These are phyloP conservation scores for Leptobrachium leishanense DNA, from an alignment of 2,113 vertebrate species.

Conservation along the genomic window DNA sequence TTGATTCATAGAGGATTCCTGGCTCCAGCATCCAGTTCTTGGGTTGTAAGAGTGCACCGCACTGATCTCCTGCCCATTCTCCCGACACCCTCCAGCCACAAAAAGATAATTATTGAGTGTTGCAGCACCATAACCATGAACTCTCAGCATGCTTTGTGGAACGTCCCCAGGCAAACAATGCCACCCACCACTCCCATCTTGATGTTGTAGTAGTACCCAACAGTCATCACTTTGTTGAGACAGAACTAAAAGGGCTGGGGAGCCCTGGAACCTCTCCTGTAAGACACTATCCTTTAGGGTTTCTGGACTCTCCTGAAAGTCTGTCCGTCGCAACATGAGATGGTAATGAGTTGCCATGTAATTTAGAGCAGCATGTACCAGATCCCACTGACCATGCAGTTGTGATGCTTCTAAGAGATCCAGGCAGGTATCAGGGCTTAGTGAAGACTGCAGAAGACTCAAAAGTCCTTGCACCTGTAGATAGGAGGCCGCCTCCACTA, in stretches of 20 bases:
- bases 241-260: constrained; percentile 78
- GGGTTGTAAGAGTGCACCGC: constrained; percentile 93
- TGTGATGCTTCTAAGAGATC: constrained; percentile 84
- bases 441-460: constrained; percentile 80
- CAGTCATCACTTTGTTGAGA: constrained; percentile 77
- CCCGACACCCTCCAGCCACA: constrained; percentile 85
- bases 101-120: constrained; percentile 92
- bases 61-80: constrained; percentile 88
- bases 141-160: constrained; percentile 82
- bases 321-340: constrained; percentile 77
- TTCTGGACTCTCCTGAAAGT: constrained; percentile 68
- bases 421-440: constrained; percentile 79
- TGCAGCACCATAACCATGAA: constrained; percentile 83
- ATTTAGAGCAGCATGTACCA: constrained; percentile 77
- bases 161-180: constrained; percentile 78
- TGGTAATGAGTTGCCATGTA: constrained; percentile 86
- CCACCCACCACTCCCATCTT: constrained; percentile 82
- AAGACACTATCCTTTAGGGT: constrained; percentile 71
- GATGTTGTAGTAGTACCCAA: constrained; percentile 85
- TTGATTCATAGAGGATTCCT: constrained; percentile 90
- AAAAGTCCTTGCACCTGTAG: constrained; percentile 89
- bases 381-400: constrained; percentile 84
- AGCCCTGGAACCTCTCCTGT: constrained; percentile 82
- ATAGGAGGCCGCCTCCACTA: constrained; percentile 90
- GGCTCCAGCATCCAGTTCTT: constrained; percentile 85